Conservation (phyloP, 1,140 invertebrate species). For the Lasaia peninsularis region DNA sequence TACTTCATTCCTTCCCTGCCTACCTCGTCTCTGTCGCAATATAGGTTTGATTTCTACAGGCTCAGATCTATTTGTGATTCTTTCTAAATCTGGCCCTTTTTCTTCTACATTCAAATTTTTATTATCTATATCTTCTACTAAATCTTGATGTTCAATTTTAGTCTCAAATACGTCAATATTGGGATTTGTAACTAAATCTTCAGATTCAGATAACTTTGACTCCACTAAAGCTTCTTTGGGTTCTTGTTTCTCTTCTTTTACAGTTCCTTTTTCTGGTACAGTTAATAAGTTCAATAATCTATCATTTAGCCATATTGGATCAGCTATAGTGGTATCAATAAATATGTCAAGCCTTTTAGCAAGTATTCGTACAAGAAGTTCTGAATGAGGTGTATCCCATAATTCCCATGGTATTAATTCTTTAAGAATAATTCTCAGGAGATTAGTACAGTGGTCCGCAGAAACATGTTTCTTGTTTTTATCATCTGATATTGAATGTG, state of each 20-base stretch:
- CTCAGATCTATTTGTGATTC: conserved; percentile 32
- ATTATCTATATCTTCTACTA: conserved; percentile 18
- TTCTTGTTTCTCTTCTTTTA: conserved; percentile 21
- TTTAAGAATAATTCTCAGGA: conserved; percentile 78
- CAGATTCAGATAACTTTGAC: background rate
- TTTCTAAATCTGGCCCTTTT: conserved; percentile 22
- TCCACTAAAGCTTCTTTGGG: background rate
- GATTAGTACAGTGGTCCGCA: conserved; percentile 79
- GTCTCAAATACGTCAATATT: background rate
- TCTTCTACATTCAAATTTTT: conserved; percentile 30
- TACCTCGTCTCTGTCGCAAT: conserved; percentile 52
- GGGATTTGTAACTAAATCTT: background rate
- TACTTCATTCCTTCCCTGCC: conserved; percentile 65
- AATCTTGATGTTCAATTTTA: background rate
- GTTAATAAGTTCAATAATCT: conserved; percentile 50
- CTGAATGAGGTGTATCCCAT: conserved; percentile 81
- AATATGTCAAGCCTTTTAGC: conserved; percentile 78
- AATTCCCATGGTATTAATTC: conserved; percentile 83
- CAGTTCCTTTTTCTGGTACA: conserved; percentile 22
- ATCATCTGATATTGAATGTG: conserved; percentile 49
- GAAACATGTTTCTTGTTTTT: conserved; percentile 60
- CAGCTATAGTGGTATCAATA: conserved; percentile 64
- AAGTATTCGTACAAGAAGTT: conserved; percentile 79
- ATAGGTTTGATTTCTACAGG: conserved; percentile 52
- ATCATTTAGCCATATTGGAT: conserved; percentile 78